phyloP scores from a whole-genome alignment of 2,797 vertebrate species.

The Carduelis carduelis region DNA sequence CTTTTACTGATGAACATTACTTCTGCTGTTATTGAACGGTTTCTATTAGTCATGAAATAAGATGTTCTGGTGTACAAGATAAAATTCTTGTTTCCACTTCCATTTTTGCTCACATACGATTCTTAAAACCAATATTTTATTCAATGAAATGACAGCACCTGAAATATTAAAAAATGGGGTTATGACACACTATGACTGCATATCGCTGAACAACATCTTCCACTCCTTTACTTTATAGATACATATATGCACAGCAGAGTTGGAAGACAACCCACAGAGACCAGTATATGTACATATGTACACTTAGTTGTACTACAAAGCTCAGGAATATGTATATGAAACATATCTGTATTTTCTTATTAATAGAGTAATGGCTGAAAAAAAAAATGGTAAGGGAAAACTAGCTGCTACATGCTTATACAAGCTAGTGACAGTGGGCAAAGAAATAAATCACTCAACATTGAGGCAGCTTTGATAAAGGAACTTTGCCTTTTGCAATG shows the following conservation, averaged over 20 bases:
- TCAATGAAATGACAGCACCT: neutral
- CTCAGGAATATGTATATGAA: neutral
- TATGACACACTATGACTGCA: neutral
- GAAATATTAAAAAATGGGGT: neutral
- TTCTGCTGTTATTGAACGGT: neutral
- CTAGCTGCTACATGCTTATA: neutral
- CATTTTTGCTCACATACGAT: neutral
- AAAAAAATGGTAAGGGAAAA: neutral
- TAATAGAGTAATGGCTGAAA: neutral
- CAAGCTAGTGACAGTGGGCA: neutral
- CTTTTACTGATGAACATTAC: neutral
- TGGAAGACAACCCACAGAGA: neutral
- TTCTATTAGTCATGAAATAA: neutral
- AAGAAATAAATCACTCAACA: neutral
- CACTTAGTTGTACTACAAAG: neutral
- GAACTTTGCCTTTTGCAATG: neutral
- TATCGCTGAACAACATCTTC: neutral
- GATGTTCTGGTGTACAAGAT: neutral
- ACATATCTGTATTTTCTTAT: neutral
- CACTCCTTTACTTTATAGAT: neutral
- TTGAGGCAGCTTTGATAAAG: neutral
- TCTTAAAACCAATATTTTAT: neutral
- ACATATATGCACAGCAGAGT: neutral
- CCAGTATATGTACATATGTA: fast-evolving
- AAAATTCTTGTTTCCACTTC: neutral